Evolutionary conservation across 2,797 vertebrate genomes (phyloP).

Genomic region (Tadarida brasiliensis): DNA sequence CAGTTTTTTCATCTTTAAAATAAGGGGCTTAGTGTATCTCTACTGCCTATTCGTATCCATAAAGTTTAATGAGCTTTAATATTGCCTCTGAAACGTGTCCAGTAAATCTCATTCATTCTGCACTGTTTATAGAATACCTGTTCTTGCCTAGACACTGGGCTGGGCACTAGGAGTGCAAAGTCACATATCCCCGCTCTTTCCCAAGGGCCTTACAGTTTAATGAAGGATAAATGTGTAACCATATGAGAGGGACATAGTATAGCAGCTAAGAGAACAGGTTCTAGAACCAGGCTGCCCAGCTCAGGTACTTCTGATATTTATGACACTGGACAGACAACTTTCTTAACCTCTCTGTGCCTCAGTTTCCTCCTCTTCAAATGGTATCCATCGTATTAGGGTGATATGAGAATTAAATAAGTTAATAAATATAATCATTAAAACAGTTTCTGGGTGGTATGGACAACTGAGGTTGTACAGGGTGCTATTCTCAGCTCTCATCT

Average conservation of each 20-base stretch:
- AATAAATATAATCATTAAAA: neutral
- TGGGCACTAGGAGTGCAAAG: neutral
- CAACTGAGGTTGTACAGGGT: neutral
- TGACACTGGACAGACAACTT: neutral
- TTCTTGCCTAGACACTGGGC: neutral
- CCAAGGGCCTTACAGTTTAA: neutral
- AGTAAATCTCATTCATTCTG: neutral
- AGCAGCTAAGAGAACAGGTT: neutral
- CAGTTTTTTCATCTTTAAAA: neutral
- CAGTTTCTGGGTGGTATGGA: neutral
- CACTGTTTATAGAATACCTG: neutral
- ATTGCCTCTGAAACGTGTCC: neutral
- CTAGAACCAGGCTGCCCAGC: neutral
- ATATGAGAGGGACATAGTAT: neutral
- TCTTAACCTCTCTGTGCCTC: neutral
- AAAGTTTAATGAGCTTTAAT: conserved; percentile 47
- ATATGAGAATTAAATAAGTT: neutral
- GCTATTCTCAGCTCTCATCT: neutral
- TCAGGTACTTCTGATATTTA: neutral
- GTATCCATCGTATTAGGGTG: neutral
- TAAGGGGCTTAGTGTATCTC: neutral
- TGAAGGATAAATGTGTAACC: neutral
- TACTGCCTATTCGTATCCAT: neutral
- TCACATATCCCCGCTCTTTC: neutral
- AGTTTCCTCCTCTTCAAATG: neutral